Conservation (phyloP, 2,113 vertebrate genomes). For the Orycteropus afer region DNA sequence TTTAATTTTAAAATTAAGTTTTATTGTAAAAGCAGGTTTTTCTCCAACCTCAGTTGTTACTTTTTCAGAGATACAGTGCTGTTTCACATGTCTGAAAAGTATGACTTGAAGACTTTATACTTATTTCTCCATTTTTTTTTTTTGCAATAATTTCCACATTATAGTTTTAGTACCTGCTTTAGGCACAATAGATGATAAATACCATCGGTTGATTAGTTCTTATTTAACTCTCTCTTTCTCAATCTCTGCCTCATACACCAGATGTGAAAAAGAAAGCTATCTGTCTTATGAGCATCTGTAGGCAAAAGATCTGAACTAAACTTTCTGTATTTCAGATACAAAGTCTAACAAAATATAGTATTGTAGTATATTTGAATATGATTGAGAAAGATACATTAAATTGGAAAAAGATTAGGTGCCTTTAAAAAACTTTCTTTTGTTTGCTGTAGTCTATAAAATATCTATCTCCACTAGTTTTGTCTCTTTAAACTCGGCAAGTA, state of each 20-base stretch:
- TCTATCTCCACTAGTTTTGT: slow-evolving; percentile 11
- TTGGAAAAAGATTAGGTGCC: neutral
- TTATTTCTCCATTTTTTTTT: neutral
- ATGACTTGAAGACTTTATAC: neutral
- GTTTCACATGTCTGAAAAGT: neutral
- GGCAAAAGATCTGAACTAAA: neutral
- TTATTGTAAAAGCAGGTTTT: neutral
- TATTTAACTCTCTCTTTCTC: neutral
- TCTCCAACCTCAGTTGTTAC: neutral
- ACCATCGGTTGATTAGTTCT: neutral
- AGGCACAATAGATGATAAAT: neutral
- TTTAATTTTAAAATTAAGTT: neutral
- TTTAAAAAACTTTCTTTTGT: slow-evolving; percentile 44
- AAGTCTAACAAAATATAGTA: neutral
- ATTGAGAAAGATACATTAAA: slow-evolving; percentile 22
- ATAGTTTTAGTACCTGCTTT: neutral
- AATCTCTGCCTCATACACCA: neutral
- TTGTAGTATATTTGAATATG: neutral
- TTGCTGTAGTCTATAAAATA: neutral
- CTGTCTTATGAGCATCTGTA: neutral
- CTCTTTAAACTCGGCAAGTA: neutral
- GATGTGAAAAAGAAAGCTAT: neutral
- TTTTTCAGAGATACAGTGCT: neutral
- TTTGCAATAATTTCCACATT: neutral
- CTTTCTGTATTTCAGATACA: neutral